Evolutionary conservation across 2,888 invertebrate species (phyloP), one percentile per base, ranked within the genome.

Genomic region (Clostera curtula): DNA sequence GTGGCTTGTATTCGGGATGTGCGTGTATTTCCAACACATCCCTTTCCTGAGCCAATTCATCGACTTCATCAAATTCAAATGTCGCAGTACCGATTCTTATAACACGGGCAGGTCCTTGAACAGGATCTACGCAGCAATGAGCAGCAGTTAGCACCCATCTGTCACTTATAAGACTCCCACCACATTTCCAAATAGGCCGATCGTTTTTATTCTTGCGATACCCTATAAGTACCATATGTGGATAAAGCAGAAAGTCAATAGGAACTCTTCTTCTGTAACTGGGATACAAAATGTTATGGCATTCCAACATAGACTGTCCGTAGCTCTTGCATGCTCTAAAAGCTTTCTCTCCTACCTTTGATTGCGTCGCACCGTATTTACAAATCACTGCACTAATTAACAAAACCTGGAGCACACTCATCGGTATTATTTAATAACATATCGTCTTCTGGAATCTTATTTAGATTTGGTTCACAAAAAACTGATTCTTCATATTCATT

Each of bases 181-280:
- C 85, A 23, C 85, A 85, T 30, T 82, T 79, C 83, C 84, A 85
- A 0, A 43, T 31, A 0, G 67, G 62, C 5, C 32, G 8, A 0
- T 56, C 41, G 3, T 33, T 9, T 0, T 8, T 5, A 1, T 36
- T 36, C 14, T 47, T 52, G 7, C 48, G 40, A 26, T 73, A 82
- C 8, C 83, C 83, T n/a, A 83, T 76, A 1, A 83, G 36, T n/a
- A 85, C 88, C 89, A 88, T 89, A 37, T 89, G 89, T 3, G 89
- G 89, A 50, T 87, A 89, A 38, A 88, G 74, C 0, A 85, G 54
- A 1, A 73, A 46, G 34, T 85, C 85, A 1, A 85, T 64, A 0
- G 85, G 85, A 0, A 85, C 73, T 41, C 85, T 51, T 0, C 69
- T 54, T 52, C 60, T 69, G 8, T 55, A 24, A 2, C 34, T 42